phyloP scores from a whole-genome alignment of 2,797 vertebrate species.

The Hirundo rustica region DNA sequence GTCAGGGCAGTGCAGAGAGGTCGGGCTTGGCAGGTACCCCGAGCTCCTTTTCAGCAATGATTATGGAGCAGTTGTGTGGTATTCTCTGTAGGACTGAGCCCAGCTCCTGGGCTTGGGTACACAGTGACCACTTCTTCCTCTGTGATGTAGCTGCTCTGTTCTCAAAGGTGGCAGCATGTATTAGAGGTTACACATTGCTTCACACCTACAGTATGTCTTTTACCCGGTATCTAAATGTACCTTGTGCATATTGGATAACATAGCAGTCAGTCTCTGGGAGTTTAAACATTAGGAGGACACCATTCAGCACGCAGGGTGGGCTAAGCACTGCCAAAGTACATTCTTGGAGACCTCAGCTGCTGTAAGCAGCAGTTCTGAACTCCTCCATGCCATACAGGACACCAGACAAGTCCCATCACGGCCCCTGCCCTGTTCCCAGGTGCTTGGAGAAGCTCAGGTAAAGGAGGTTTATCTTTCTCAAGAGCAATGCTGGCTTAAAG shows the following conservation, averaged over 20 bases:
- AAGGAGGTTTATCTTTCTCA: not conserved
- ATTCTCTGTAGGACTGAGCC: not conserved
- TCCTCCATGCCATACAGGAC: not conserved
- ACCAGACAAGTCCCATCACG: not conserved
- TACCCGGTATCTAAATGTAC: not conserved
- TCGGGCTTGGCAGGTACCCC: not conserved
- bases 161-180: not conserved
- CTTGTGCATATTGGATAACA: not conserved
- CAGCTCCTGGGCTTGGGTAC: not conserved
- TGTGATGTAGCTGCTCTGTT: not conserved
- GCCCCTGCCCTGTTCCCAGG: not conserved
- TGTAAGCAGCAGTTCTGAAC: not conserved
- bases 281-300: not conserved
- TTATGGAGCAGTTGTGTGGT: not conserved
- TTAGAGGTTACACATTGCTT: not conserved
- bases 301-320: not conserved
- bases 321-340: not conserved
- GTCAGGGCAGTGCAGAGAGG: not conserved
- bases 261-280: not conserved
- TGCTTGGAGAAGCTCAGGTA: not conserved
- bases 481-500: not conserved
- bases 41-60: not conserved
- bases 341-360: not conserved
- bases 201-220: not conserved
- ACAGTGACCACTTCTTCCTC: not conserved